Evolutionary conservation across 1,140 invertebrate genomes (phyloP).

Genomic region (Tetramorium parvispinum): DNA sequence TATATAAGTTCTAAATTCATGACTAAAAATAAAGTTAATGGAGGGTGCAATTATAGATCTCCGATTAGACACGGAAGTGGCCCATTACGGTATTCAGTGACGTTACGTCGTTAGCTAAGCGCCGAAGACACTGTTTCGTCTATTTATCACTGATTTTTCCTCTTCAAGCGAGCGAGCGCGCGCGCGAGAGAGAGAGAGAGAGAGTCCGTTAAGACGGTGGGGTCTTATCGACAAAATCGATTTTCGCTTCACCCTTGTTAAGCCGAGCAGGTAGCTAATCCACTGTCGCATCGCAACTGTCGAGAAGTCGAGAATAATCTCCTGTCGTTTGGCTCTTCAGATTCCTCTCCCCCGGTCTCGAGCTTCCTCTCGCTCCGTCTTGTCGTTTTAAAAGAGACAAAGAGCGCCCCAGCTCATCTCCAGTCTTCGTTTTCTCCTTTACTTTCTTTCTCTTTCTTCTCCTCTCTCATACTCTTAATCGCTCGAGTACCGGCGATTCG

Average conservation of each 20-base stretch:
- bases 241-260: constrained; percentile 63
- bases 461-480: constrained; percentile 38
- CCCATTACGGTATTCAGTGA: constrained; percentile 22
- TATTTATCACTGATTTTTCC: constrained; percentile 42
- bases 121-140: constrained; percentile 27
- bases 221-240: constrained; percentile 62
- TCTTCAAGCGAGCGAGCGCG: not conserved
- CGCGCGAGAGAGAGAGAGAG: constrained; percentile 1
- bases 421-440: not conserved
- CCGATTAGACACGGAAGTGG: constrained; percentile 32
- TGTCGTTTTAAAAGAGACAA: constrained; percentile 68
- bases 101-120: constrained; percentile 47
- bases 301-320: constrained; percentile 68
- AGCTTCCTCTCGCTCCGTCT: constrained; percentile 19
- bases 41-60: not conserved
- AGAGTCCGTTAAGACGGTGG: not conserved
- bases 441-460: not conserved
- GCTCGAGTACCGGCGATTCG: constrained; percentile 75
- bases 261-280: constrained; percentile 64
- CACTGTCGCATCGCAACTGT: constrained; percentile 69
- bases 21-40: not conserved
- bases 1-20: not conserved
- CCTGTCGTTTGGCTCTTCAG: constrained; percentile 70
- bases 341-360: constrained; percentile 25
- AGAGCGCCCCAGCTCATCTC: constrained; percentile 42